Conservation (phyloP, 1,140 invertebrate genomes). For the Hermetia illucens region DNA sequence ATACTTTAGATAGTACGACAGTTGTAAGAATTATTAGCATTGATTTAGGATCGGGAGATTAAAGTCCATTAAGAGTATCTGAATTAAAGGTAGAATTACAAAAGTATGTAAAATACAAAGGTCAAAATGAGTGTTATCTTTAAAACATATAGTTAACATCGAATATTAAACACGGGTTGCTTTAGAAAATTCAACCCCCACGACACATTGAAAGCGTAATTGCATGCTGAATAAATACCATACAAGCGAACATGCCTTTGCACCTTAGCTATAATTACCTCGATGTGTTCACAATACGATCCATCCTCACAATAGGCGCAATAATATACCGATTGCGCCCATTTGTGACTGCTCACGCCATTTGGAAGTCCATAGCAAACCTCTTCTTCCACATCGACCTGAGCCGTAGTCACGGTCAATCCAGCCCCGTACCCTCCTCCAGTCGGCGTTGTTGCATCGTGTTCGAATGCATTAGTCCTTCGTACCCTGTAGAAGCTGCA, state of each 20-base stretch:
- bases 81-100: no score
- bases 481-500: conserved; percentile 30
- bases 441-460: conserved; percentile 6
- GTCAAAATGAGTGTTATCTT: no score
- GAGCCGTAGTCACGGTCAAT: neutral
- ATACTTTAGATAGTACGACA: no score
- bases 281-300: conserved; percentile 29
- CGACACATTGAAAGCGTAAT: no score
- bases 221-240: neutral
- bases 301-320: conserved; percentile 30
- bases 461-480: conserved; percentile 21
- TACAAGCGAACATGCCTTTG: neutral
- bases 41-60: no score
- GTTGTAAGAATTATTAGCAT: no score
- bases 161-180: no score
- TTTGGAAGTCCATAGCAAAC: conserved; percentile 23
- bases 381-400: neutral
- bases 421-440: neutral
- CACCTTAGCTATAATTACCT: conserved; percentile 16
- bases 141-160: no score
- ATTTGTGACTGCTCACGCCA: conserved; percentile 13
- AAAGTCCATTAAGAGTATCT: no score
- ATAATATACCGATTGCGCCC: no score
- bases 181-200: no score
- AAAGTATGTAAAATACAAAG: no score